Percentiles rank a stretch among this genome's conserved stretches.
phyloP scores from a whole-genome alignment of 2,113 vertebrate species.

The Odocoileus hemionus region DNA sequence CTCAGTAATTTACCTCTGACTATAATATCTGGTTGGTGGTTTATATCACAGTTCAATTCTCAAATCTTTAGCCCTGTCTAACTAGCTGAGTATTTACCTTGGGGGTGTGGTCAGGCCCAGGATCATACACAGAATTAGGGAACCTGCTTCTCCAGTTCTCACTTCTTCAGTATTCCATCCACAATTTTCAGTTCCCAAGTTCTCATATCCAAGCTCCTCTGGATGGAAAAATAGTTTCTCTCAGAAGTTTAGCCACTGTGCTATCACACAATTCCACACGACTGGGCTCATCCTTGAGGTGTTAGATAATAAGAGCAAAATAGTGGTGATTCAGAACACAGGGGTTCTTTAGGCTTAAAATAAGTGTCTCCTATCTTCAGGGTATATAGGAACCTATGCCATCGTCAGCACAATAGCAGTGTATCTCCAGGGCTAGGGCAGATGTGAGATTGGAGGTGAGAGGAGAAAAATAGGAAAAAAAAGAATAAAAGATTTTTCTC shows the following conservation, averaged over 20 bases:
- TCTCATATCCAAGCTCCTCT: background rate
- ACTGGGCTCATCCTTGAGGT: background rate
- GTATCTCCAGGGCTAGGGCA: background rate
- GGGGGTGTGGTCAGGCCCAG: fast-evolving
- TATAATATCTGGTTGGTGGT: background rate
- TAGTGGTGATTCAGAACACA: background rate
- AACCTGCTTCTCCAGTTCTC: background rate
- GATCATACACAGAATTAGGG: background rate
- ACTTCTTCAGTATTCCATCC: background rate
- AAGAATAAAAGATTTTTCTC: background rate
- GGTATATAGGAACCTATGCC: background rate
- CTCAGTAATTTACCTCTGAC: background rate
- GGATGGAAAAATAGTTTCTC: background rate
- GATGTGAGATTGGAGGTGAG: background rate
- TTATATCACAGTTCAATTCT: background rate
- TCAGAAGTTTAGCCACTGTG: background rate
- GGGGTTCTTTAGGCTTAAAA: background rate
- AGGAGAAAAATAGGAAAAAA: background rate
- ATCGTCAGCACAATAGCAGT: fast-evolving
- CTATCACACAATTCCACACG: background rate
- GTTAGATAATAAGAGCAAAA: background rate
- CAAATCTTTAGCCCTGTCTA: background rate
- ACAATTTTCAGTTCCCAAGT: background rate
- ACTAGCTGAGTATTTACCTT: background rate
- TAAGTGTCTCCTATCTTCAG: background rate